Percentiles rank a stretch among this genome's conserved stretches.
phyloP scores from a whole-genome alignment of 2,888 invertebrate species.

The Eupithecia dodoneata region DNA sequence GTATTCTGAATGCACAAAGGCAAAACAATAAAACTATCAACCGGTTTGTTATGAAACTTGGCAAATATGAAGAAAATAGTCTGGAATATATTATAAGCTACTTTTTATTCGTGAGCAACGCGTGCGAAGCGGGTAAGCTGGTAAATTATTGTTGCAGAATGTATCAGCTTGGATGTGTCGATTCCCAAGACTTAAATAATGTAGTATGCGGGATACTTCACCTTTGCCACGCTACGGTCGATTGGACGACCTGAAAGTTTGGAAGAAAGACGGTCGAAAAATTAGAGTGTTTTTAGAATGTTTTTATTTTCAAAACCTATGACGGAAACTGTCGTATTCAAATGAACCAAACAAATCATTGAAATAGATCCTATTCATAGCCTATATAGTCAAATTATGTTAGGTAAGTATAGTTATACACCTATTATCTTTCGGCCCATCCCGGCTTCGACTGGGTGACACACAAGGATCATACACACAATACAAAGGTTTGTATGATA shows the following conservation, averaged over 20 bases:
- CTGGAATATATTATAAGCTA: neutral
- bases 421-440: too few relatives aligned
- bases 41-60: neutral
- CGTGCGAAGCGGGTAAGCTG: conserved; percentile 33
- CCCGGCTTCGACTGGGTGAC: too few relatives aligned
- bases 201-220: conserved; percentile 20
- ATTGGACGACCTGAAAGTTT: conserved; percentile 14
- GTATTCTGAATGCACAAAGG: neutral
- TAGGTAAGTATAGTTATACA: neutral
- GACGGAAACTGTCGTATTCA: neutral
- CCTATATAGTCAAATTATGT: neutral
- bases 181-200: conserved; percentile 26
- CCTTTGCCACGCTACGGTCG: conserved; percentile 12
- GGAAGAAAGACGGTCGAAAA: conserved; percentile 13
- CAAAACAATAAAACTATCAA: conserved; percentile 4
- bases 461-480: too few relatives aligned
- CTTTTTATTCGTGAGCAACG: conserved; percentile 3
- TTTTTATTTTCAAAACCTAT: neutral
- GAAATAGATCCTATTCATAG: neutral
- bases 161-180: conserved; percentile 26
- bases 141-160: conserved; percentile 47
- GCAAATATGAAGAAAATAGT: conserved; percentile 2
- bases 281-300: neutral
- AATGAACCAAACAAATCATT: neutral
- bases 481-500: too few relatives aligned